Evolutionary conservation across 2,797 vertebrate genomes (phyloP), one percentile per base, ranked within the genome.

Genomic region (Botia kubotai): DNA sequence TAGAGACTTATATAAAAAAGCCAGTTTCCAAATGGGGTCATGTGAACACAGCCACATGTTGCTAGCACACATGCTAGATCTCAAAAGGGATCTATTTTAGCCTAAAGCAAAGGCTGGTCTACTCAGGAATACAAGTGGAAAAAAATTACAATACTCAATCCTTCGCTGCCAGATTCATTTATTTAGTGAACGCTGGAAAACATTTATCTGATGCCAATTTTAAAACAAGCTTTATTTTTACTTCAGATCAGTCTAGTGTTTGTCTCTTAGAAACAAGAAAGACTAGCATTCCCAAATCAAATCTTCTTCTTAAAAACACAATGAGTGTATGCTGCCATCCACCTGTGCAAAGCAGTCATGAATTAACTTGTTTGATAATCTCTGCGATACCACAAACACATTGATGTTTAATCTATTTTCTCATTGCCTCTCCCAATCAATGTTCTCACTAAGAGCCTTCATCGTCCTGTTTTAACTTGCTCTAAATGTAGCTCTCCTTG

Each of bases 391-490:
- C 1, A 2, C 75, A 77, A 55, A 77, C 48, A 52, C 43, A 46
- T 10, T 26, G 58, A 65, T 58, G 17, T 57, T 68, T 48, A 69
- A 57, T 77, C 39, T 33, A 29, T 14, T 14, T 46, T 48, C 66
- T 36, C 16, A 16, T 62, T 23, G 39, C 58, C 21, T 13, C n/a
- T 58, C 39, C 7, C 13, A 63, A 5, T 33, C 26, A 16, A 14
- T 16, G 43, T 60, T 50, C n/a, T 75, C 6, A 33, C 43, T 48
- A 52, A 53, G 29, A 36, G 23, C 2, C 46, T 46, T 23, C 57
- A 50, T 17, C 13, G 71, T 63, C 55, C 19, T 65, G 69, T 72
- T 72, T 39, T 16, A 29, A 79, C 69, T 79, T 65, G 69, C 33
- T 79, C 14, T 43, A 72, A 43, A 65, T 26, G 66, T 39, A 21